These are phyloP conservation scores for Halictus ligatus DNA, from an alignment of 2,888 invertebrate genomes.

Conservation along the genomic window DNA sequence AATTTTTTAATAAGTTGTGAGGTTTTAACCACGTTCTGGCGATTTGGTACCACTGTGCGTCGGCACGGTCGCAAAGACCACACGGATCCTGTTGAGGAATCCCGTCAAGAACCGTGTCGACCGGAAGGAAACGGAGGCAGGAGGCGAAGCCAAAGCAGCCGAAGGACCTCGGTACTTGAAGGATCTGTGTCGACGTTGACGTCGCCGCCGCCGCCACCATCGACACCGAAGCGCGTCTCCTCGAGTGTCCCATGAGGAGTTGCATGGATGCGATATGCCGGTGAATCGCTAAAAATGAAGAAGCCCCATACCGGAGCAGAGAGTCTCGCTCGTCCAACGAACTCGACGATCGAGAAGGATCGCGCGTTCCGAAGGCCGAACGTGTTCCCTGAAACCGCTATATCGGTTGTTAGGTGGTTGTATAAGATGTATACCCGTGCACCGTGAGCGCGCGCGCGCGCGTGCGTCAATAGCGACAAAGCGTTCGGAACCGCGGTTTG, in stretches of 20 bases:
- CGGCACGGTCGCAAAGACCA: neutral
- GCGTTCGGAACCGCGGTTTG: slow-evolving; percentile 11
- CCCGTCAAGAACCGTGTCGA: slow-evolving; percentile 1
- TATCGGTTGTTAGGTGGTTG: neutral
- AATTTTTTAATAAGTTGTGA: too few relatives aligned
- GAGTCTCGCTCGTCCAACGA: slow-evolving; percentile 47
- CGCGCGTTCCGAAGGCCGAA: slow-evolving; percentile 41
- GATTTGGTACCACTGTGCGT: too few relatives aligned
- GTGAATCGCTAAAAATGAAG: slow-evolving; percentile 67
- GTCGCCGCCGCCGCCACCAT: neutral
- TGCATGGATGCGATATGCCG: slow-evolving; percentile 31
- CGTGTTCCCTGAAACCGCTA: slow-evolving; percentile 21
- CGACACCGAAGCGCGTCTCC: neutral
- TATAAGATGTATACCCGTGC: neutral
- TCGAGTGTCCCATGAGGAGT: slow-evolving; percentile 12
- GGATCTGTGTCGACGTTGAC: slow-evolving; percentile 5
- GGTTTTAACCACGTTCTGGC: too few relatives aligned
- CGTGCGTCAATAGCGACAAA: slow-evolving; percentile 20
- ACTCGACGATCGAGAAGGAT: slow-evolving; percentile 33
- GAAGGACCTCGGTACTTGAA: neutral
- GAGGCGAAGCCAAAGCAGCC: slow-evolving; percentile 42
- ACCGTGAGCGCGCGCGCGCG: neutral
- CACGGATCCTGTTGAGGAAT: slow-evolving; percentile 12
- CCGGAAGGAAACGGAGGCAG: slow-evolving; percentile 46
- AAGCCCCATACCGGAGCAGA: slow-evolving; percentile 50